phyloP scores from a whole-genome alignment of 2,888 invertebrate genomes.

The Yponomeuta evonymella region DNA sequence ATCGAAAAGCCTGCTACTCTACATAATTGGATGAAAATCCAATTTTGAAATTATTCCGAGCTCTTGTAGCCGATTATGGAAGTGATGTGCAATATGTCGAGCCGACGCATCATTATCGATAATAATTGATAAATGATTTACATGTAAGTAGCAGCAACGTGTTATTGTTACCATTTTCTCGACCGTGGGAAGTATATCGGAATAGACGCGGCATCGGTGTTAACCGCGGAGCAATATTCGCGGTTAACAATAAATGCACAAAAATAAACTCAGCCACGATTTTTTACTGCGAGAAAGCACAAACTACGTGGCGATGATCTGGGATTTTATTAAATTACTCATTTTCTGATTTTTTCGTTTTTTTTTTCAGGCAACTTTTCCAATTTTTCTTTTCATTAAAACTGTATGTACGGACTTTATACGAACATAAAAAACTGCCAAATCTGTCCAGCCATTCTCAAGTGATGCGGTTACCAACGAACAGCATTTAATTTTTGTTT shows the following conservation, averaged over 20 bases:
- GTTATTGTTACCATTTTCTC: background rate
- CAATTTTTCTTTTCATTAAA: too few relatives aligned
- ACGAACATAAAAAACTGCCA: too few relatives aligned
- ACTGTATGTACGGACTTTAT: too few relatives aligned
- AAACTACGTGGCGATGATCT: too few relatives aligned
- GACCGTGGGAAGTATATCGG: conserved; percentile 12
- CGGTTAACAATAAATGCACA: background rate
- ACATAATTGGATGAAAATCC: background rate
- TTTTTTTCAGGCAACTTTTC: too few relatives aligned
- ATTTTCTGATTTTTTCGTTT: too few relatives aligned
- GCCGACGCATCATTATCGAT: background rate
- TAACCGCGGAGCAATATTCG: background rate
- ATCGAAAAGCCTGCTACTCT: background rate
- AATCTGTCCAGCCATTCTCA: too few relatives aligned
- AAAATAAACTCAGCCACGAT: too few relatives aligned
- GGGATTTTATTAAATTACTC: too few relatives aligned
- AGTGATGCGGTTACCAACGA: too few relatives aligned
- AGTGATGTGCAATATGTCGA: background rate
- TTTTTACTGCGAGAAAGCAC: too few relatives aligned
- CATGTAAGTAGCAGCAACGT: background rate
- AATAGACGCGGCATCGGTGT: background rate
- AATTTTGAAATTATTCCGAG: background rate
- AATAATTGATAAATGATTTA: background rate
- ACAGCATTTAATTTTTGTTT: too few relatives aligned
- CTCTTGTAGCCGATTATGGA: conserved; percentile 9